These are phyloP conservation scores for Hypomecis punctinalis DNA, from an alignment of 2,888 invertebrate genomes.

Conservation along the genomic window DNA sequence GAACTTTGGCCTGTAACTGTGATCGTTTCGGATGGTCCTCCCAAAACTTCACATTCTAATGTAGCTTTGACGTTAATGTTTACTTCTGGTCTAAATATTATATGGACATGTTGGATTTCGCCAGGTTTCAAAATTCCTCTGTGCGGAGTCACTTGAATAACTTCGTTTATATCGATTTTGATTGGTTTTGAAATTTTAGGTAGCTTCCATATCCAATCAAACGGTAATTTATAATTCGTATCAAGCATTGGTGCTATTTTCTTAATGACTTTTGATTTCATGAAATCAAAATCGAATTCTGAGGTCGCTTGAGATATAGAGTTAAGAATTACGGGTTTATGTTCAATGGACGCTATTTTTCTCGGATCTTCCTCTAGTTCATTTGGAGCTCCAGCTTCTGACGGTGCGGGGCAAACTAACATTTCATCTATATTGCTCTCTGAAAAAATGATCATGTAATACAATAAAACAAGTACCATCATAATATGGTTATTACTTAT, in stretches of 20 bases:
- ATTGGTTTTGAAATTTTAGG: conserved; percentile 48
- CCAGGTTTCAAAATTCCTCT: conserved; percentile 80
- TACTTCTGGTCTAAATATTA: conserved; percentile 75
- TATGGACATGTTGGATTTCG: conserved; percentile 77
- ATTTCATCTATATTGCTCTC: conserved; percentile 49
- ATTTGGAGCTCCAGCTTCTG: conserved; percentile 3
- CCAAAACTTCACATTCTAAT: conserved; percentile 81
- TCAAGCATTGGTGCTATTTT: conserved; percentile 69
- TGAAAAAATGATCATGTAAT: conserved; percentile 34
- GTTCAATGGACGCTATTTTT: conserved; percentile 28
- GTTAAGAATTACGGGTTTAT: conserved; percentile 10
- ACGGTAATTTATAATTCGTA: conserved; percentile 54
- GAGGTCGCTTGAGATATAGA: conserved; percentile 41
- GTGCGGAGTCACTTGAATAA: conserved; percentile 76
- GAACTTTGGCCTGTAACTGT: conserved; percentile 80
- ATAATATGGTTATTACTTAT: no score
- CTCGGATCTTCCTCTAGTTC: conserved; percentile 36
- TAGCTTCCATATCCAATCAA: conserved; percentile 71
- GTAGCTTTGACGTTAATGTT: conserved; percentile 76
- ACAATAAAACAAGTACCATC: background rate
- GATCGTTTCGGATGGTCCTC: conserved; percentile 83
- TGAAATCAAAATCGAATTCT: conserved; percentile 41
- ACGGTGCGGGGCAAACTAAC: conserved; percentile 13
- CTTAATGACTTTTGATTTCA: conserved; percentile 55
- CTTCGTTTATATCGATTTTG: conserved; percentile 61